Base-by-base conservation (phyloP, 2,113 vertebrate species). In the Colistium nudipinnis region DNA sequence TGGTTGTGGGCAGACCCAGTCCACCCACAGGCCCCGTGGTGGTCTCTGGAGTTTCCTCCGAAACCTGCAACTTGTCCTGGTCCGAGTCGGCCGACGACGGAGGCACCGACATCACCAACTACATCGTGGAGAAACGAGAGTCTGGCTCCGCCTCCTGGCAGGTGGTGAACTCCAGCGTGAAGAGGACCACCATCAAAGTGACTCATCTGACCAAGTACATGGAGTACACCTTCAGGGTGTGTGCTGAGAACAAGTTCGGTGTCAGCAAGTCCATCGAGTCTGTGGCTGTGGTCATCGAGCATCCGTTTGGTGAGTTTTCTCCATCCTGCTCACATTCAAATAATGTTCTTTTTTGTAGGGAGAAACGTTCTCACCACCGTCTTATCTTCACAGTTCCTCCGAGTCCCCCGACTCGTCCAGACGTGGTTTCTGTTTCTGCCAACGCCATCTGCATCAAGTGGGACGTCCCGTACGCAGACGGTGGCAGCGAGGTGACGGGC, bases 51-150 rank as follows among this genome's bases (percentile, higher is more conserved):
- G 85, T 99, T 48, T 94, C 97, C 0, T 93, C 96, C n/a, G 98
- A 99, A 77, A 97, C 95, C 24, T 99, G 98, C 84, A 92, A 90
- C 41, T 84, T 99, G 45, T 91, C 95, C 27, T 99, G 98, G 98
- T 85, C 90, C 33, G 96, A 97, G 76, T 94, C 98, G 72, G 90
- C 94, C 78, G 98, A 99, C 78, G 92, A 98, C 13, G 97, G 97
- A 31, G 97, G 97, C 72, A 94, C 91, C 0, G 96, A 98, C 0
- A 96, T 99, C 71, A 93, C 91, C 2, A 99, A 99, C 85, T 99
- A 99, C 81, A 99, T 99, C 66, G 97, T 99, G 87, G 97, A 99
- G 83, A 99, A 98, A 85, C 96, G 97, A 7, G 96, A 99, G 84
- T 97, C 96, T 14, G 96, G 96, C 35, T 93, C 94, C 59, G 95